A percentile compares a stretch with the other conserved stretches of the same genome.
Conservation (phyloP, 2,113 vertebrate genomes). For the Himantopus leucocephalus region DNA sequence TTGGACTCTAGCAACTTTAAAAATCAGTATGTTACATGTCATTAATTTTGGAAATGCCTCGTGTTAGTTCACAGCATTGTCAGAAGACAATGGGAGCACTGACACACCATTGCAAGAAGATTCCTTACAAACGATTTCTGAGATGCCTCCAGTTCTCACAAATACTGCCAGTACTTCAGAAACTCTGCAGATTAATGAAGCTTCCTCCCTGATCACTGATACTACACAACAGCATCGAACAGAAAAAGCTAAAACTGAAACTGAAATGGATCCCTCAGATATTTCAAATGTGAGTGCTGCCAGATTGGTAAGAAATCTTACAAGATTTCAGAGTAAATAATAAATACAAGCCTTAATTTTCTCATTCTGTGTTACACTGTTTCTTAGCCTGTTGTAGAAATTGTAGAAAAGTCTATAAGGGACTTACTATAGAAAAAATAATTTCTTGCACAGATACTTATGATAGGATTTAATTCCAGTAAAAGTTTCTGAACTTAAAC, state of each 20-base stretch:
- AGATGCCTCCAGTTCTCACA: slow-evolving; percentile 43
- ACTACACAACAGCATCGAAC: slow-evolving; percentile 60
- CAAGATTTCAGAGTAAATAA: slow-evolving; percentile 18
- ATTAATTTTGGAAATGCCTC: slow-evolving; percentile 48
- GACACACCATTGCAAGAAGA: slow-evolving; percentile 64
- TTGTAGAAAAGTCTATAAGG: background rate
- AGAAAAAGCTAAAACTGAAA: slow-evolving; percentile 81
- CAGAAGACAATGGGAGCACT: slow-evolving; percentile 72
- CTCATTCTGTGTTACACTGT: background rate
- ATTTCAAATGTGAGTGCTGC: slow-evolving; percentile 98
- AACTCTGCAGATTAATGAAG: slow-evolving; percentile 68
- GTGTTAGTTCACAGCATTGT: slow-evolving; percentile 83
- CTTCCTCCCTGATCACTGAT: background rate
- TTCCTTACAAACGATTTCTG: slow-evolving; percentile 52
- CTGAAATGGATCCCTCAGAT: slow-evolving; percentile 91
- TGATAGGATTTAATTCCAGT: background rate
- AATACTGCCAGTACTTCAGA: slow-evolving; percentile 58
- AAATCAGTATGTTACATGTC: background rate
- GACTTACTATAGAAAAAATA: background rate
- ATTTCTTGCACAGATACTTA: background rate
- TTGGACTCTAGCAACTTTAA: background rate
- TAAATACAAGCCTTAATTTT: background rate
- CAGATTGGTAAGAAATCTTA: slow-evolving; percentile 79
- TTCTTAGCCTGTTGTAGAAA: background rate
- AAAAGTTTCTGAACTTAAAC: background rate